Conservation (phyloP, 2,797 vertebrate species). For the Passerculus sandwichensis region DNA sequence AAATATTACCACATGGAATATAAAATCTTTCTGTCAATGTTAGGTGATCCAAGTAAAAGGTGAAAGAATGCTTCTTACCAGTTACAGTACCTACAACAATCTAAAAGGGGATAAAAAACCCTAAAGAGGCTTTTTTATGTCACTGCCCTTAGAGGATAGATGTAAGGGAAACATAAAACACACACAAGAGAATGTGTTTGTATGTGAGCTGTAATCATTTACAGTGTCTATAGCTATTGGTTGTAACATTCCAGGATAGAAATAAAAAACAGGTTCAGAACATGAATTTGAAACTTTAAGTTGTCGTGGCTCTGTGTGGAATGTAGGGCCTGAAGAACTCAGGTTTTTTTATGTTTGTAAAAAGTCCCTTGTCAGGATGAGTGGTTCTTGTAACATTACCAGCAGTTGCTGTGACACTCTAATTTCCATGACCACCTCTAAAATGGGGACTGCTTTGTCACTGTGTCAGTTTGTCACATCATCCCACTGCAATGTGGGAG, state of each 20-base stretch:
- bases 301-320: fast-evolving
- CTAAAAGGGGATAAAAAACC: background rate
- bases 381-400: background rate
- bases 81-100: background rate
- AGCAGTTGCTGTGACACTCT: background rate
- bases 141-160: fast-evolving
- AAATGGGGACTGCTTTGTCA: background rate
- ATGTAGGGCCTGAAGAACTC: background rate
- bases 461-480: background rate
- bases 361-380: background rate
- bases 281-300: background rate
- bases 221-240: fast-evolving
- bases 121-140: background rate
- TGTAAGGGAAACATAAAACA: background rate
- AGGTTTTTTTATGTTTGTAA: background rate
- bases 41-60: background rate
- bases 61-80: background rate
- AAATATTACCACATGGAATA: background rate
- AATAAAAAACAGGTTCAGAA: background rate
- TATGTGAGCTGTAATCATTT: background rate
- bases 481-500: fast-evolving
- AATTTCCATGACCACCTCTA: background rate
- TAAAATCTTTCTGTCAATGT: background rate
- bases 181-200: background rate
- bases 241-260: background rate